Base-by-base conservation (phyloP, 2,113 vertebrate genomes). In the Isichthys henryi region DNA sequence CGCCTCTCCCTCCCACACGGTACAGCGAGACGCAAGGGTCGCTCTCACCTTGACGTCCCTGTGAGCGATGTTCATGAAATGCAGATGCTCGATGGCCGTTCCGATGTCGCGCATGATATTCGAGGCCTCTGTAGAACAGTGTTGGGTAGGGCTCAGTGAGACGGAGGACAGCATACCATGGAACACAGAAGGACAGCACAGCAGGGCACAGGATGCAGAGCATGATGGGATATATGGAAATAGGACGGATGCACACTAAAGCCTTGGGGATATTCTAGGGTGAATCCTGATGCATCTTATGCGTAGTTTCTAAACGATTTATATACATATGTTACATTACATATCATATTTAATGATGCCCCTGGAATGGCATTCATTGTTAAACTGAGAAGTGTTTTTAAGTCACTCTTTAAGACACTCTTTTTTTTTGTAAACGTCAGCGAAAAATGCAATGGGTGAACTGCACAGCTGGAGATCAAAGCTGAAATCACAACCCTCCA, bases 91-190 rank as follows among this genome's bases (percentile, higher is more conserved):
- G 90, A 99, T 97, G 91, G 97, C 98, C 3, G 94, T 96, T 39
- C 98, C 98, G 0, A 98, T 98, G 93, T 97, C 97, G 17, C 95
- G 94, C 98, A 98, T 97, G 93, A 98, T 98, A 92, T 96, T 97
- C 27, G 97, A 97, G 5, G 97, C 98, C 94, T 99, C 98, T 99
- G 93, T 88, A 62, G 19, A 90, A 91, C 4, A 92, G 13, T 35
- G 52, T 62, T n/a, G 23, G 23, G 48, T 3, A 50, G 6, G n/a
- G n/a, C 46, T 66, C 45, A 15, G 5, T 48, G 39, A 21, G 50
- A 62, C n/a, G 86, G 23, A 45, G 39, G 35, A 70, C 86, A 88
- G 53, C 19, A 62, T 9, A 45, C 17, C 86, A 88, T n/a, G 27
- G 87, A 45, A 86, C 27, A 5, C 46, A 31, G 45, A 27, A 85